Base-by-base conservation (phyloP, 2,113 vertebrate species). In the Notarius lentiginosus region DNA sequence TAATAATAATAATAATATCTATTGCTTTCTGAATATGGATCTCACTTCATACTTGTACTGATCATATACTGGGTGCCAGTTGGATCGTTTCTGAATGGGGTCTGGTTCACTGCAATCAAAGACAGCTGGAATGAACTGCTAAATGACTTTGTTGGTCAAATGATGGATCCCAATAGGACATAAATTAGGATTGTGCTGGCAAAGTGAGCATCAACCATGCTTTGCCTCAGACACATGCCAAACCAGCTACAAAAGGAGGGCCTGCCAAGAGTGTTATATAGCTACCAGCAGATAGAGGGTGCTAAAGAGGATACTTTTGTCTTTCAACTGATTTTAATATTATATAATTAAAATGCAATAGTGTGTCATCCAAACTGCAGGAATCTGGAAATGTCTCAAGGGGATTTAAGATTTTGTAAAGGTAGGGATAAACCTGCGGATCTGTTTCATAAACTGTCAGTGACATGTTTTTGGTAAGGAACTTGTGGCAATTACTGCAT, bases 211-310 rank as follows among this genome's bases (percentile, higher is more conserved):
- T 91, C 90, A 93, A 93, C 92, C 93, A 94, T 92, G 92, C 91
- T 86, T 92, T 91, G 89, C 91, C 91, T 88, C 89, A 77, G 80
- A 87, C 92, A 89, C 61, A 90, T 90, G 94, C 94, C 93, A 94
- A 94, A 91, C 87, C 88, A 87, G 84, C 87, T 94, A 94, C 94
- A 92, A 94, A 93, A 90, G 88, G 88, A 93, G 86, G 90, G 87
- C 86, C 92, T 94, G 94, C 94, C 94, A 95, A 91, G 88, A 90
- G 92, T 91, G 92, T 92, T 91, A 92, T 92, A 90, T 92, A 93
- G 94, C 90, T 90, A 91, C 92, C 91, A 76, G 90, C 90, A 90
- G 92, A 88, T 88, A 93, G 92, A 93, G 84, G 56, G 88, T 24
- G 89, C 90, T 90, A 88, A 86, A 87, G 89, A 92, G 88, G 89